Base-by-base conservation (phyloP, 2,797 vertebrate species). In the Pseudotriccus pelzelni region DNA sequence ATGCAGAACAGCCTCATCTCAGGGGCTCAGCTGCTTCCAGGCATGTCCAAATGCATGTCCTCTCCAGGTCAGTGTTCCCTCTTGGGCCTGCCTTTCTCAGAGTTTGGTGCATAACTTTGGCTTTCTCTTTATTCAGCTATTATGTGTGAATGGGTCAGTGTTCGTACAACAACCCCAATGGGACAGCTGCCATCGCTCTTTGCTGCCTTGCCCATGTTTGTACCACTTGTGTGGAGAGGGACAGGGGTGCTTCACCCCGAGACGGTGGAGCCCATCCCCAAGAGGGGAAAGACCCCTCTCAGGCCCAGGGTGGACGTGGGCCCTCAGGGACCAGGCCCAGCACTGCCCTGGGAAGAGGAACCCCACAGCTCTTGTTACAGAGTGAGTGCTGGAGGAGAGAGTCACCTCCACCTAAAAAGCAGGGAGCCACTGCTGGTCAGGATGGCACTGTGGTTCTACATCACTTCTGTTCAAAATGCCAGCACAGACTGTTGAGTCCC, bases 31-130 rank as follows among this genome's bases (percentile, higher is more conserved):
- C 44, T 79, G 4, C 52, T 72, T 75, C 30, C 37, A 37, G 30
- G 22, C 1, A 0, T 0, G 17, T 69, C 37, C 60, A 27, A 36
- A 49, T n/a, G 41, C 46, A 68, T 0, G 0, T 67, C 53, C 47
- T 82, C 46, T 77, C 16, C 60, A 81, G 53, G 80, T 83, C 66
- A 77, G 28, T 7, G 18, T 4, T 60, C 11, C 5, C 44, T 47
- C 52, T 59, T 43, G 53, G 53, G 14, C 32, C 32, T 74, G n/a
- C 32, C 30, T 79, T 34, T 27, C 32, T 53, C 18, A 39, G 37
- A 66, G 30, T 27, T 87, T n/a, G 2, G 1, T 52, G 8, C 23
- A 23, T 70, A 46, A 77, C 56, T 87, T 36, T 27, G 63, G 9
- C 27, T 58, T 87, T 69, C 22, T 53, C 32, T 77, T 89, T 36